Percentiles rank a stretch among this genome's conserved stretches.
Evolutionary conservation across 2,797 vertebrate species (phyloP).

Genomic region (Premnoplex brunnescens): DNA sequence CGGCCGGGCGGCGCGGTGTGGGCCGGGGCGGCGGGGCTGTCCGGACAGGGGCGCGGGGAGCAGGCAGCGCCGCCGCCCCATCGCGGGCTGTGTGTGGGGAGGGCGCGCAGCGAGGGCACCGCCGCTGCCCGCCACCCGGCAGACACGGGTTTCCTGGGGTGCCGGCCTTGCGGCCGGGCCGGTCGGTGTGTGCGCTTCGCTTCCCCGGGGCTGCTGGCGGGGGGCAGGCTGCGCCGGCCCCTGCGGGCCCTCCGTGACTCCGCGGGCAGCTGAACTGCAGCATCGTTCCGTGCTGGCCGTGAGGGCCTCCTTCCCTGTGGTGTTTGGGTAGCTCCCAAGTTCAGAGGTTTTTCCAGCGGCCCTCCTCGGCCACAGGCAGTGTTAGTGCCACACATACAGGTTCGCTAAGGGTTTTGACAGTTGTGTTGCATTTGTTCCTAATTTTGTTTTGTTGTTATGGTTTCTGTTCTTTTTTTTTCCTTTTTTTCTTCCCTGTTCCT

Average conservation of each 20-base stretch:
- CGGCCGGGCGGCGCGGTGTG: no score
- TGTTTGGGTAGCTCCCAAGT: background rate
- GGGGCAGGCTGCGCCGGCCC: no score
- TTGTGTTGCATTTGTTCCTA: background rate
- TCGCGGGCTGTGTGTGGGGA: background rate
- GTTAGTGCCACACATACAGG: rapidly evolving
- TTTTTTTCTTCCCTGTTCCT: rapidly evolving
- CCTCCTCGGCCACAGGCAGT: rapidly evolving
- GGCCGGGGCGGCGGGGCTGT: background rate
- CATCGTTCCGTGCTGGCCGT: rapidly evolving
- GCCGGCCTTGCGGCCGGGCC: background rate
- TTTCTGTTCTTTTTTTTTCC: background rate
- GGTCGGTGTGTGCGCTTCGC: no score
- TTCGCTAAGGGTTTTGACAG: background rate
- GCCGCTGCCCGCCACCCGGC: background rate
- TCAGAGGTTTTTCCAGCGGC: background rate
- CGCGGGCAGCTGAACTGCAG: background rate
- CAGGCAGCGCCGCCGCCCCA: background rate
- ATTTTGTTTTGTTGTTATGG: background rate
- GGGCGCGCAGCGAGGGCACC: background rate
- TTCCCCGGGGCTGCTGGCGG: no score
- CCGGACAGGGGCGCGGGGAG: background rate
- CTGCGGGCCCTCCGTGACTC: background rate
- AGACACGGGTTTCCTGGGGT: background rate
- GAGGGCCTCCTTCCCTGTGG: rapidly evolving